Conservation (phyloP, 2,888 invertebrate genomes). For the Drosophila formosana region DNA sequence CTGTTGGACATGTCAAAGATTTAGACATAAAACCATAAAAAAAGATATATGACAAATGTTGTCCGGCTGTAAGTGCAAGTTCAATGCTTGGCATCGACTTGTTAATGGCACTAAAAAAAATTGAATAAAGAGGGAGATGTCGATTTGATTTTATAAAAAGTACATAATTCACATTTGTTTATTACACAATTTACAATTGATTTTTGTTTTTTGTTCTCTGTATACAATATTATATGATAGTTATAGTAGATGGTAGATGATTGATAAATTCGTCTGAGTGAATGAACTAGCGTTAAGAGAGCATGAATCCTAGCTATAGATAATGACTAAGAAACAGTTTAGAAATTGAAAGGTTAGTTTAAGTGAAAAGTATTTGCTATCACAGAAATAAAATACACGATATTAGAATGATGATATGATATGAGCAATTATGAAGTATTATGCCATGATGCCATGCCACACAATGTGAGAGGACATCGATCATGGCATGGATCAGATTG, state of each 20-base stretch:
- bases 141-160: conserved; percentile 73
- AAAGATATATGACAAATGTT: conserved; percentile 22
- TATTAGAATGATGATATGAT: conserved; percentile 46
- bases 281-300: conserved; percentile 56
- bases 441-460: conserved; percentile 28
- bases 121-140: background rate
- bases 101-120: conserved; percentile 5
- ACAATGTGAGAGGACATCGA: conserved; percentile 33
- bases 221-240: conserved; percentile 56
- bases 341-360: conserved; percentile 19
- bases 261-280: conserved; percentile 72
- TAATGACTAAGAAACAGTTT: conserved; percentile 63
- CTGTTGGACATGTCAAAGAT: conserved; percentile 58
- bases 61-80: conserved; percentile 55
- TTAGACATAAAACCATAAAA: conserved; percentile 47
- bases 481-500: conserved; percentile 12
- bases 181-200: conserved; percentile 72
- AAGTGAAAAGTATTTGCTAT: conserved; percentile 73
- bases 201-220: conserved; percentile 66
- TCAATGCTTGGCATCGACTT: conserved; percentile 63
- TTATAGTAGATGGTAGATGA: conserved; percentile 49
- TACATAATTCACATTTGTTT: conserved; percentile 76
- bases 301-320: conserved; percentile 42
- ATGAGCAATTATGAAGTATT: conserved; percentile 69
- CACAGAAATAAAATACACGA: conserved; percentile 74